phyloP scores from a whole-genome alignment of 2,797 vertebrate genomes.

The Carduelis carduelis region DNA sequence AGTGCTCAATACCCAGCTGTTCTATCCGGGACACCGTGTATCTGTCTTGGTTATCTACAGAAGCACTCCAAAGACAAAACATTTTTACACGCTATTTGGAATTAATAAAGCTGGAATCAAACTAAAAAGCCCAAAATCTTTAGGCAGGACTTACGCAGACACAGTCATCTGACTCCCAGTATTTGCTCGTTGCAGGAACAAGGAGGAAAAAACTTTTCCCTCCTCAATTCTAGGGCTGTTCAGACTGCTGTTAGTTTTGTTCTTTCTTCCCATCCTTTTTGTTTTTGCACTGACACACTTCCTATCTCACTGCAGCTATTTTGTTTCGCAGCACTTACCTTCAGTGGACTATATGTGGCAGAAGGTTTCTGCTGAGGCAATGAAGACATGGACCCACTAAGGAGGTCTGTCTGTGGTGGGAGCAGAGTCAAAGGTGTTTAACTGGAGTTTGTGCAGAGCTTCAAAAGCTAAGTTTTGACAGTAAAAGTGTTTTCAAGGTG shows the following conservation, averaged over 20 bases:
- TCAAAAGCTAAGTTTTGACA: background rate
- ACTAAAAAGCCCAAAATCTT: background rate
- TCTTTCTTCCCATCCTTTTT: background rate
- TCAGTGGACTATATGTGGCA: background rate
- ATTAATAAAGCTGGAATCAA: background rate
- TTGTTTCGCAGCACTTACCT: background rate
- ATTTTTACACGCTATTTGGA: background rate
- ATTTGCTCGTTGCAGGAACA: background rate
- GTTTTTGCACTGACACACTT: background rate
- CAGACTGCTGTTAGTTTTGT: background rate
- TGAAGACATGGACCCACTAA: background rate
- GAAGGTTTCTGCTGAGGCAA: background rate
- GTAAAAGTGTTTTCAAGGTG: background rate
- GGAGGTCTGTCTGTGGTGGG: background rate
- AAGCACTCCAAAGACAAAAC: background rate
- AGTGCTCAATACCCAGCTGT: background rate
- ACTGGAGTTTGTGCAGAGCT: background rate
- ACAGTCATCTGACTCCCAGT: background rate
- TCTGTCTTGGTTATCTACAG: background rate
- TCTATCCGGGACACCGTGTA: background rate
- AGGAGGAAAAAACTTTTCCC: background rate
- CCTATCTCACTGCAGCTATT: background rate
- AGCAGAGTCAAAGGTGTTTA: background rate
- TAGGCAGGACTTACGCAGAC: background rate
- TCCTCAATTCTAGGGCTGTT: background rate